These are phyloP conservation scores for Talpa occidentalis DNA, from an alignment of 2,113 vertebrate genomes.

Conservation along the genomic window DNA sequence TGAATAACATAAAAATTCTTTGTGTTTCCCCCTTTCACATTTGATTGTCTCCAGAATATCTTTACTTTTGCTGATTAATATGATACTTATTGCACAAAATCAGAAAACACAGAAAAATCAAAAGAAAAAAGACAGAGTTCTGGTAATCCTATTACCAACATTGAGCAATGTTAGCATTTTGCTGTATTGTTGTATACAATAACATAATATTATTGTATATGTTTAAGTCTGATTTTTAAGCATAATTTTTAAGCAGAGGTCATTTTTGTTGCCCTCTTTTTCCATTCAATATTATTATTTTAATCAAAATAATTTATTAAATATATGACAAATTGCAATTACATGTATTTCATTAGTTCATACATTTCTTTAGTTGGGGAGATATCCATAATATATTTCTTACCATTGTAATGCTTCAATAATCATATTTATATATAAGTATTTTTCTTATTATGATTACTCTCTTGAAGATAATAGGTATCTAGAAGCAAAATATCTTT, in stretches of 20 bases:
- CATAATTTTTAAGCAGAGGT: background rate
- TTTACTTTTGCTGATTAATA: background rate
- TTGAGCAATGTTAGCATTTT: background rate
- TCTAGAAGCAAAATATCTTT: background rate
- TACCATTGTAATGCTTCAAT: background rate
- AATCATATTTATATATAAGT: background rate
- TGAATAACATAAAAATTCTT: background rate
- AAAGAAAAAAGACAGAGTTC: background rate
- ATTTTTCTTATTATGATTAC: background rate
- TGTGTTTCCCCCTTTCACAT: background rate
- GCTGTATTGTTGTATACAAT: no score
- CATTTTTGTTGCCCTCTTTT: background rate
- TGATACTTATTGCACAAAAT: background rate
- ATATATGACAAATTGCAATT: background rate
- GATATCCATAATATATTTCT: slow-evolving; percentile 8
- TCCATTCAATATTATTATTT: background rate
- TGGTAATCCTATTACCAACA: background rate
- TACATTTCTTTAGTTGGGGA: background rate
- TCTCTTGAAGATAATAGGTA: background rate
- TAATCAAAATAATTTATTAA: slow-evolving; percentile 34
- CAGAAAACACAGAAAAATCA: background rate
- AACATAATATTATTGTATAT: background rate
- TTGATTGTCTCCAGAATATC: background rate
- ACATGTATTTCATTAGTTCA: background rate
- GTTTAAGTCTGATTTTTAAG: background rate